Evolutionary conservation across 2,113 vertebrate genomes (phyloP), one percentile per base, ranked within the genome.

Genomic region (Campylomormyrus numenius): DNA sequence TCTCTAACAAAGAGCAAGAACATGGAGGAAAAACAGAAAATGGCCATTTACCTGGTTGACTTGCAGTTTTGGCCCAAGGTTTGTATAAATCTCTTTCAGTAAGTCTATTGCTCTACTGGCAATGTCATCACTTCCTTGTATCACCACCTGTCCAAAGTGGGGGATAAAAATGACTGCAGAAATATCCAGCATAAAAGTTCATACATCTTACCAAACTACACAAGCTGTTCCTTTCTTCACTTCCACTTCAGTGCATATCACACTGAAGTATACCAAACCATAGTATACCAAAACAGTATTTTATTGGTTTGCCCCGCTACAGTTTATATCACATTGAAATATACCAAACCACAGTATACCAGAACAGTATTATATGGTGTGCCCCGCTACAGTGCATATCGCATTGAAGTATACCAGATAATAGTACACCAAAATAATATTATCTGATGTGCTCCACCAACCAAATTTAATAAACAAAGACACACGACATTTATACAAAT

Each of bases 1-100:
- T 42, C 27, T 83, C 13, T 21, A 83, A 83, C 13, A 45, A 83
- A 83, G 39, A 21, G 21, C 83, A 48, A 24, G 45, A 85, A 85
- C 3, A 1, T 85, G 46, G 83, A 85, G 83, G 39, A 9, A 5
- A 5, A 8, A 7, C 2, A 13, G 49, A 50, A 42, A 31, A 21
- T 1, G 2, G 74, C 35, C 17, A 24, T 48, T 35, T 93, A 99
- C 98, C 98, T 99, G 98, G 96, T 98, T 99, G 92, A 98, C 98
- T 96, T 99, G 98, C 90, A 99, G 96, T 94, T 99, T 98, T 92
- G 98, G 98, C 93, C 98, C 98, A 90, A 99, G 98, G 93, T 99
- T 99, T 90, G 98, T 99, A 94, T 99, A 99, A 93, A 99, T 99
- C 95, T 99, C 98, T 94, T 99, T 99, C 90, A 99, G 96, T 90